Percentiles rank a stretch among this genome's conserved stretches.
These are phyloP conservation scores for Diogma glabrata DNA, from an alignment of 2,888 invertebrate genomes.

Conservation along the genomic window DNA sequence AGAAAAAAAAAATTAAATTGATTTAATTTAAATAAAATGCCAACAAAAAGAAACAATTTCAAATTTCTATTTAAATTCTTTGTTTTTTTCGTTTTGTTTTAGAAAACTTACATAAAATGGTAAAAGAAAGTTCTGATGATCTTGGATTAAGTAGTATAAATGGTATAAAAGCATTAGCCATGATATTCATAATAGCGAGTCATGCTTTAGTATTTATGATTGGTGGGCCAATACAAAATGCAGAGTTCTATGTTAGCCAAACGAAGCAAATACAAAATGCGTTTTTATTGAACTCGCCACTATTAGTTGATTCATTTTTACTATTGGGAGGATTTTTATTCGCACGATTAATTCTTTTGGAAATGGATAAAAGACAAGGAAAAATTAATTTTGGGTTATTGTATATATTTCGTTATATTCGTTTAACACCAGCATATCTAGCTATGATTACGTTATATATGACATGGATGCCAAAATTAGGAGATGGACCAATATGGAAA, in stretches of 20 bases:
- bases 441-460: slow-evolving; percentile 61
- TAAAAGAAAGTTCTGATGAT: slow-evolving; percentile 38
- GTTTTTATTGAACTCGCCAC: slow-evolving; percentile 52
- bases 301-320: slow-evolving; percentile 62
- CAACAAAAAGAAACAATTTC: too few species aligned
- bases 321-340: slow-evolving; percentile 60
- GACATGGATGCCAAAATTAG: slow-evolving; percentile 56
- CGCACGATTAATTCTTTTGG: slow-evolving; percentile 51
- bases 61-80: neutral
- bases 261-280: slow-evolving; percentile 41
- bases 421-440: slow-evolving; percentile 62
- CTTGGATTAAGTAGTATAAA: slow-evolving; percentile 51
- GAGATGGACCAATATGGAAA: slow-evolving; percentile 65
- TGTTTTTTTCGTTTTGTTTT: slow-evolving; percentile 1
- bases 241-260: slow-evolving; percentile 39
- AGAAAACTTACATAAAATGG: slow-evolving; percentile 28
- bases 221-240: slow-evolving; percentile 55
- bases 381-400: slow-evolving; percentile 48
- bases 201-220: slow-evolving; percentile 54
- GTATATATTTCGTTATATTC: slow-evolving; percentile 53
- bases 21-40: too few species aligned
- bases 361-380: slow-evolving; percentile 53
- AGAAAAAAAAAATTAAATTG: too few species aligned
- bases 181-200: slow-evolving; percentile 53
- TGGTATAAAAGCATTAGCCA: slow-evolving; percentile 54